Evolutionary conservation across 2,888 invertebrate species (phyloP).

Genomic region (Thera obeliscata): DNA sequence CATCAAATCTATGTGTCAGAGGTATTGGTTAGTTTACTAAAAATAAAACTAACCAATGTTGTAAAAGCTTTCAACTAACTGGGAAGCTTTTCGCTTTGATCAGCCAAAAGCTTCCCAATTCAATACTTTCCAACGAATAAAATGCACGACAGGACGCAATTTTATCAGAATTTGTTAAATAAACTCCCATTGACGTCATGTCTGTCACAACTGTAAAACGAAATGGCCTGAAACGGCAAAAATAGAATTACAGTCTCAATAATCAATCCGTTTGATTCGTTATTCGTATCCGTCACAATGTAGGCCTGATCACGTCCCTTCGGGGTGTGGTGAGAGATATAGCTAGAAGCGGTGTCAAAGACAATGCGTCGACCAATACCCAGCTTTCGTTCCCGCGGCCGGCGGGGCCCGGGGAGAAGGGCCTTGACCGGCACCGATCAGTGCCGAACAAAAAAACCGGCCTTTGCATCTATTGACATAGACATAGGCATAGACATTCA

Average conservation of each 20-base stretch:
- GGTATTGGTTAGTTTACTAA: background rate
- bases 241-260: constrained; percentile 57
- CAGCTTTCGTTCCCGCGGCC: too few relatives aligned
- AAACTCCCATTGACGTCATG: constrained; percentile 19
- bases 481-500: too few relatives aligned
- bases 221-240: constrained; percentile 41
- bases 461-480: too few relatives aligned
- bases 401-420: too few relatives aligned
- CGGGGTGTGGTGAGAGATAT: constrained; percentile 22
- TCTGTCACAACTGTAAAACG: constrained; percentile 18
- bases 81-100: background rate
- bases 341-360: constrained; percentile 31
- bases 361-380: too few relatives aligned
- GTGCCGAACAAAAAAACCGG: too few relatives aligned
- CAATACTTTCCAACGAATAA: background rate
- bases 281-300: constrained; percentile 53
- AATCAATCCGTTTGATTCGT: constrained; percentile 53
- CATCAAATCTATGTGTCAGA: too few relatives aligned
- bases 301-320: constrained; percentile 54
- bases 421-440: too few relatives aligned
- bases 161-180: background rate
- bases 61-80: background rate
- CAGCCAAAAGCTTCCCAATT: background rate
- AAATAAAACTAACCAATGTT: background rate
- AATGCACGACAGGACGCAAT: background rate